Base-by-base conservation (phyloP, 1,140 invertebrate species). In the Drosophila fuyamai region DNA sequence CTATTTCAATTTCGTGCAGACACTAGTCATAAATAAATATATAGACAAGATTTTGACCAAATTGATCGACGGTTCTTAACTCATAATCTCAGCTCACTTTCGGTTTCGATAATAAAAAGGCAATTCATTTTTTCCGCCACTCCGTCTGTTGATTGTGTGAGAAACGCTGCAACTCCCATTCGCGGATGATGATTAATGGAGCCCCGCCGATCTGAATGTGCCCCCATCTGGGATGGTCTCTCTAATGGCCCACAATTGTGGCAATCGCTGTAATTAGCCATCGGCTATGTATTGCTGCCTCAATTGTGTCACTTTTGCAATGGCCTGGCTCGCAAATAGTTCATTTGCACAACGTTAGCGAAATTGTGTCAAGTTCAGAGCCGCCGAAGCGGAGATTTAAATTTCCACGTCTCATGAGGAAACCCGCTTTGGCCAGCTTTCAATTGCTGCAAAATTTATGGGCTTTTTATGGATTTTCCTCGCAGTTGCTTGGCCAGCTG, bases 281-380 rank as follows among this genome's bases (percentile, higher is more conserved):
- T 48, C 41, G 38, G 40, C 46, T 27, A 48, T 36, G 18, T 40
- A 62, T 62, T 40, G 57, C 44, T 74, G 58, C 44, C 46, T 44
- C 46, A 68, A 61, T 81, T 73, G 47, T 81, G 79, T 81, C 79
- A 81, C 57, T 86, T 81, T 86, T 60, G 79, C 66, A 83, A 88
- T 66, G 62, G 29, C 43, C 47, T 8, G n/a, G 60, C 47, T 27
- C 41, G 67, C 65, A 81, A 84, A 78, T 77, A 77, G 79, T 73
- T 77, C 44, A 68, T 62, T 83, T 81, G 51, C 60, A 38, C 68
- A 81, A 57, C 35, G 10, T 5, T 36, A 47, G 44, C 50, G 10
- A 62, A 81, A 80, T 83, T 77, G 79, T 88, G 84, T 88, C 83
- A 88, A 89, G 83, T 79, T 88, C 79, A 71, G 43, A 44, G 44